A percentile compares a stretch with the other conserved stretches of the same genome.
phyloP scores from a whole-genome alignment of 2,797 vertebrate genomes.

The Prunella strophiata region DNA sequence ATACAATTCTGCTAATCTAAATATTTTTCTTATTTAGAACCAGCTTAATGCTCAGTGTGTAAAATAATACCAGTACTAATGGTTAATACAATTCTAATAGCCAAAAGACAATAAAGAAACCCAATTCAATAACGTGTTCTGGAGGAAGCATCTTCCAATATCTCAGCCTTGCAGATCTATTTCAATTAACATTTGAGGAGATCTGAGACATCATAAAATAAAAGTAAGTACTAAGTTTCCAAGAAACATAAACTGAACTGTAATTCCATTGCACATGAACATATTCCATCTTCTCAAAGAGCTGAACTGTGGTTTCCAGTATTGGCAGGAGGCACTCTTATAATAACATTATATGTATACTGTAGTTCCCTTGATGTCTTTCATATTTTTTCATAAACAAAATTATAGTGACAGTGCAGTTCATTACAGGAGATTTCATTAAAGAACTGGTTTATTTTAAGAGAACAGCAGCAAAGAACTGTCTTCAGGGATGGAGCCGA shows the following conservation, averaged over 20 bases:
- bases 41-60: neutral
- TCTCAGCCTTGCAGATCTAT: neutral
- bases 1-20: neutral
- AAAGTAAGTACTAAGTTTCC: conserved; percentile 39
- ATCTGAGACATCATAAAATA: conserved; percentile 23
- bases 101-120: neutral
- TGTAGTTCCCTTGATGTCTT: conserved; percentile 47
- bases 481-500: conserved; percentile 4
- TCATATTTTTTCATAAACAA: conserved; percentile 67
- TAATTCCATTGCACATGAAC: neutral
- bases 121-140: neutral
- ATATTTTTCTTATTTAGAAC: neutral
- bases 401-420: conserved; percentile 47
- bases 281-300: conserved; percentile 41
- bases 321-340: conserved; percentile 54
- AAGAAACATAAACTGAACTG: conserved; percentile 39
- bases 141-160: neutral
- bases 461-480: conserved; percentile 52
- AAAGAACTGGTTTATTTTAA: conserved; percentile 57
- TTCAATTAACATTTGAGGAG: conserved; percentile 50
- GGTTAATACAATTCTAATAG: neutral
- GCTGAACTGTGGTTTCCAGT: conserved; percentile 37
- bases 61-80: neutral
- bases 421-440: conserved; percentile 63
- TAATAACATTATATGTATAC: conserved; percentile 61